Percentiles rank a stretch among this genome's conserved stretches.
phyloP scores from a whole-genome alignment of 2,888 invertebrate species.

The Belgica antarctica region DNA sequence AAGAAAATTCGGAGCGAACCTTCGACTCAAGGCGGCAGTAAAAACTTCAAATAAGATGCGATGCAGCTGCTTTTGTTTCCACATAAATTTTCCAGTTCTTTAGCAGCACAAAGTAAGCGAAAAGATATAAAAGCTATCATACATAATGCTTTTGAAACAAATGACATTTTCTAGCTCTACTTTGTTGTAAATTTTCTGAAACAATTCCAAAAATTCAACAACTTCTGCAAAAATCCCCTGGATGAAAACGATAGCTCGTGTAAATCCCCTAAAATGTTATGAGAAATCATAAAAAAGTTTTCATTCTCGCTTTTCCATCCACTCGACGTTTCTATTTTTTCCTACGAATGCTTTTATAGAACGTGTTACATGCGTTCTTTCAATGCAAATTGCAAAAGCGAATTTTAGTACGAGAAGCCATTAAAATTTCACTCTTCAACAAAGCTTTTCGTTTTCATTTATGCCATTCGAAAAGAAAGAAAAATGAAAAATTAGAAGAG shows the following conservation, averaged over 20 bases:
- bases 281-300: constrained; percentile 17
- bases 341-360: not conserved
- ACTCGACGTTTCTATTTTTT: constrained; percentile 4
- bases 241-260: constrained; percentile 24
- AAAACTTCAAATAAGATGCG: constrained; percentile 23
- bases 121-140: constrained; percentile 28
- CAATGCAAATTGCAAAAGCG: not conserved
- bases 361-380: constrained; percentile 22
- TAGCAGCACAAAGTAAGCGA: constrained; percentile 17
- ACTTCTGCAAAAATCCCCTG: not conserved
- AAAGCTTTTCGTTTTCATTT: not conserved
- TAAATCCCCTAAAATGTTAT: constrained; percentile 38
- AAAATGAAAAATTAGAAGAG: no score
- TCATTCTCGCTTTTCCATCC: not conserved
- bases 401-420: constrained; percentile 21
- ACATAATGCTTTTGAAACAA: constrained; percentile 27
- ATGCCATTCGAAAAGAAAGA: constrained; percentile 6
- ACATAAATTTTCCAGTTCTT: constrained; percentile 42
- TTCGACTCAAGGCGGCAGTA: not conserved
- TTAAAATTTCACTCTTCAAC: constrained; percentile 12
- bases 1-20: not conserved
- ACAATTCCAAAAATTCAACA: not conserved
- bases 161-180: constrained; percentile 12
- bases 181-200: constrained; percentile 11
- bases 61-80: constrained; percentile 41